phyloP scores from a whole-genome alignment of 2,888 invertebrate genomes.

The Physocephala rufipes region DNA sequence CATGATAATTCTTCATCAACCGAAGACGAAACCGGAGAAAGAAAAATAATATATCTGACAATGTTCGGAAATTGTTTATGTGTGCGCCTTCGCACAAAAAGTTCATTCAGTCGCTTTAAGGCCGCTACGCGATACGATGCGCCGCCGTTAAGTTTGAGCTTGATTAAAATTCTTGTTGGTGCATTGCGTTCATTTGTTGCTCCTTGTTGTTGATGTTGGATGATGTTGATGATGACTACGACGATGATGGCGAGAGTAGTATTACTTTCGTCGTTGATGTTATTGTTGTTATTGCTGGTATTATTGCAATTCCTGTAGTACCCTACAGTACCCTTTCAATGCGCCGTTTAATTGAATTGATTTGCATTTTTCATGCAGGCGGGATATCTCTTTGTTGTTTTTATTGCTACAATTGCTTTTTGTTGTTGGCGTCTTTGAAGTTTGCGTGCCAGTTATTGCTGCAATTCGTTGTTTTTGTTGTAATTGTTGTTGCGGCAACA shows the following conservation, averaged over 20 bases:
- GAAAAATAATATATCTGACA: slow-evolving; percentile 24
- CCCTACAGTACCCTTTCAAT: slow-evolving; percentile 40
- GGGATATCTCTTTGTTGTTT: slow-evolving; percentile 41
- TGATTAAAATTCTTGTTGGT: slow-evolving; percentile 64
- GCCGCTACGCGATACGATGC: too few relatives aligned
- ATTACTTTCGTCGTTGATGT: slow-evolving; percentile 25
- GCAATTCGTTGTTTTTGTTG: too few relatives aligned
- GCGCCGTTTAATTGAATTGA: slow-evolving; percentile 62
- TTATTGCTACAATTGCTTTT: slow-evolving; percentile 23
- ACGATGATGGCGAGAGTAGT: slow-evolving; percentile 51
- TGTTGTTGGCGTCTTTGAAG: background rate
- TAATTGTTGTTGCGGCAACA: too few relatives aligned
- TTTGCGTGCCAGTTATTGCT: background rate
- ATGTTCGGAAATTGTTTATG: slow-evolving; percentile 30
- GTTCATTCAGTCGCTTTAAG: slow-evolving; percentile 22
- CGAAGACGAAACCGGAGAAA: background rate
- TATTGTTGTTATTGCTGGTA: slow-evolving; percentile 33
- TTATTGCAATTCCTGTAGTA: slow-evolving; percentile 15
- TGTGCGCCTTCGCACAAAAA: slow-evolving; percentile 35
- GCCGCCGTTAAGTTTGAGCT: slow-evolving; percentile 32
- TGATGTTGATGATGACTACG: slow-evolving; percentile 60
- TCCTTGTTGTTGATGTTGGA: slow-evolving; percentile 36
- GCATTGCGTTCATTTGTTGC: slow-evolving; percentile 55
- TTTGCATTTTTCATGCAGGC: slow-evolving; percentile 65
- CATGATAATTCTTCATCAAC: slow-evolving; percentile 1